phyloP scores from a whole-genome alignment of 2,888 invertebrate genomes.

The Mactromeris polynyma region DNA sequence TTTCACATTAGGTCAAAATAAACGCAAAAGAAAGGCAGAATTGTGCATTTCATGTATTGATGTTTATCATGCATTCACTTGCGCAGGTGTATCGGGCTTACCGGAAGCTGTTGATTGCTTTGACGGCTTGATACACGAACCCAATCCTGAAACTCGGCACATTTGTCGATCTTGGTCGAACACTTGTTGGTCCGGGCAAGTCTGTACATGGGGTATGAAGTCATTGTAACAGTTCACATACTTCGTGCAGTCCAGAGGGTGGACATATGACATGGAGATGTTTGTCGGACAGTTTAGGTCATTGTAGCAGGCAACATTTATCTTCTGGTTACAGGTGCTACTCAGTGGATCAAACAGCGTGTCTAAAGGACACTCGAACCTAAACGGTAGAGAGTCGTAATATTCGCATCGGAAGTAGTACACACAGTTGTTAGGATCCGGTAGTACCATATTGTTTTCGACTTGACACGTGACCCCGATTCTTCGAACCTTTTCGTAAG shows the following conservation, averaged over 20 bases:
- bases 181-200: conserved; percentile 33
- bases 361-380: conserved; percentile 31
- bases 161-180: conserved; percentile 30
- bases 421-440: conserved; percentile 54
- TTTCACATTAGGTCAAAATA: too few relatives aligned
- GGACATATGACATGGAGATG: conserved; percentile 28
- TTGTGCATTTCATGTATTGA: too few relatives aligned
- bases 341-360: conserved; percentile 43
- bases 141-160: conserved; percentile 23
- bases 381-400: conserved; percentile 32
- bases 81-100: too few relatives aligned
- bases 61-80: too few relatives aligned
- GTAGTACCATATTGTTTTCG: conserved; percentile 41
- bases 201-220: conserved; percentile 45
- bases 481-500: conserved; percentile 24
- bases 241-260: conserved; percentile 53
- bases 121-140: conserved; percentile 34
- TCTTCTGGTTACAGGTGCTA: conserved; percentile 28
- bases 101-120: neutral
- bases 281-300: conserved; percentile 50
- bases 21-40: too few relatives aligned
- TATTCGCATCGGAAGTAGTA: conserved; percentile 54
- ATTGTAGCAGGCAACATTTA: conserved; percentile 48
- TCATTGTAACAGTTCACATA: conserved; percentile 48
- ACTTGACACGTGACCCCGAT: conserved; percentile 50